Percentiles rank a stretch among this genome's conserved stretches.
Conservation (phyloP, 2,113 vertebrate genomes). For the Alligator mississippiensis region DNA sequence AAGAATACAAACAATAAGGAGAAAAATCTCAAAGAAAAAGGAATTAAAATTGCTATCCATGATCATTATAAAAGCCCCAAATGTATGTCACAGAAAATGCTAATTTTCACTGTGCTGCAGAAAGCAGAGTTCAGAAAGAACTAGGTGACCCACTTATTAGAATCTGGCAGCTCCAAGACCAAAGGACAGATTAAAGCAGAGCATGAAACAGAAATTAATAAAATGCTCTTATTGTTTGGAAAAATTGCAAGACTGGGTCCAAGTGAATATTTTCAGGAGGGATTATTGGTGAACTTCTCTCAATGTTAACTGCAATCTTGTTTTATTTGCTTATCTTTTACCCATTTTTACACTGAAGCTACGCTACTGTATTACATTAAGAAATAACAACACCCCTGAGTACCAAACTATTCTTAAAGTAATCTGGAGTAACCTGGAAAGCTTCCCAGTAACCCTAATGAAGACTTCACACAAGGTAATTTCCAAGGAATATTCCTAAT, state of each 20-base stretch:
- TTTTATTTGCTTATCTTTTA: not conserved
- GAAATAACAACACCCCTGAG: not conserved
- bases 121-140: slow-evolving; percentile 45
- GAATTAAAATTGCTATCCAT: not conserved
- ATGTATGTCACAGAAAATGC: slow-evolving; percentile 23
- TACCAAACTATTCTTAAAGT: not conserved
- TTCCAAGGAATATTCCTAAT: not conserved
- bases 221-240: slow-evolving; percentile 2
- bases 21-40: not conserved
- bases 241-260: slow-evolving; percentile 16
- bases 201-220: slow-evolving; percentile 32
- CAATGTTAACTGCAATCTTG: slow-evolving; percentile 30
- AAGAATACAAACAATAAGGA: not conserved
- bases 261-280: slow-evolving; percentile 43
- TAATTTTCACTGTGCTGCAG: slow-evolving; percentile 40
- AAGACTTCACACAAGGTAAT: not conserved
- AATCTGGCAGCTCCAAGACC: slow-evolving; percentile 48
- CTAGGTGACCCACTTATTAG: slow-evolving; percentile 59
- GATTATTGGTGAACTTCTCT: slow-evolving; percentile 21
- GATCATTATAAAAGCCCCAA: not conserved
- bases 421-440: not conserved
- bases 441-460: not conserved
- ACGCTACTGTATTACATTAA: not conserved
- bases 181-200: slow-evolving; percentile 60
- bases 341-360: not conserved